Conservation (phyloP, 2,888 invertebrate species). For the Campoplex nolae region DNA sequence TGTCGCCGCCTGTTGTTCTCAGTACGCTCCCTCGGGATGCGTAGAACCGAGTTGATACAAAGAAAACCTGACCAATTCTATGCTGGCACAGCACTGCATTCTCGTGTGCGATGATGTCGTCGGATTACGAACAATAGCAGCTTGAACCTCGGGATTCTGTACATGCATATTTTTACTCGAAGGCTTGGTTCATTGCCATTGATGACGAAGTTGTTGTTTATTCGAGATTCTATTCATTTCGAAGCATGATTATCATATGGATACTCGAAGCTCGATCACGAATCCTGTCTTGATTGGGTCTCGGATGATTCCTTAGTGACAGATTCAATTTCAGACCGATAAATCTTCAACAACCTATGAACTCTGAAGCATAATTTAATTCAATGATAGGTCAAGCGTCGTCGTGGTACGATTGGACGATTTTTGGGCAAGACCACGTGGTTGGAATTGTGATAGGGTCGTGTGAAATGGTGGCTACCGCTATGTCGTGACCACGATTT, state of each 20-base stretch:
- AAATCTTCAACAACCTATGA: neutral
- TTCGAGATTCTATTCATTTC: neutral
- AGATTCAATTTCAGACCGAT: neutral
- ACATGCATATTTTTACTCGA: neutral
- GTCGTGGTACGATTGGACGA: conserved; percentile 14
- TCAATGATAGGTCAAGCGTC: neutral
- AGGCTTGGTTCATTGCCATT: neutral
- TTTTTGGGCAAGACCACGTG: neutral
- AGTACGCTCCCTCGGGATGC: neutral
- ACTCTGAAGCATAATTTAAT: neutral
- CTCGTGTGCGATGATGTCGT: conserved; percentile 10
- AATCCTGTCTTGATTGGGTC: neutral
- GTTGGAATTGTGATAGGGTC: neutral
- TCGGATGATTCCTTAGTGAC: neutral
- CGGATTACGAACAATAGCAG: neutral
- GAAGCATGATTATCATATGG: neutral
- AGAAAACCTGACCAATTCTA: conserved; percentile 17
- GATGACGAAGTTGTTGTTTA: neutral
- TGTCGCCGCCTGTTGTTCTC: conserved; percentile 64
- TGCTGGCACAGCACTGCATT: neutral
- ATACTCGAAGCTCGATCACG: neutral
- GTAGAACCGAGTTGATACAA: conserved; percentile 9
- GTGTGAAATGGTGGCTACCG: conserved; percentile 23
- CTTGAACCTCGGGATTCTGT: neutral
- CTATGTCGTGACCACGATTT: conserved; percentile 26